Evolutionary conservation across 2,888 invertebrate species (phyloP).

Genomic region (Belgica antarctica): DNA sequence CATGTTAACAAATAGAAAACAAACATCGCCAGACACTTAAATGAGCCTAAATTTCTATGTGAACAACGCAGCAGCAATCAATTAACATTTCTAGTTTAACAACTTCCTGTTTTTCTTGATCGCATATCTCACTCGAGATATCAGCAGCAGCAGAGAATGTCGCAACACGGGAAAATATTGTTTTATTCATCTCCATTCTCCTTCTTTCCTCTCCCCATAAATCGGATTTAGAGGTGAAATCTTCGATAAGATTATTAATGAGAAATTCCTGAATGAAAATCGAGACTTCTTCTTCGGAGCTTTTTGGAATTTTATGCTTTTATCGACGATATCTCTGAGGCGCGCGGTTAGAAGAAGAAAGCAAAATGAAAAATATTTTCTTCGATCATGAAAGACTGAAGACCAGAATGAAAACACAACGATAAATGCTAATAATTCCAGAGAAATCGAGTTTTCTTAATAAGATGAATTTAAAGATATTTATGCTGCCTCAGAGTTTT

Average conservation of each 20-base stretch:
- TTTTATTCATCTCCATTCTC: conserved; percentile 19
- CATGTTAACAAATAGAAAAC: no score
- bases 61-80: neutral
- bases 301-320: conserved; percentile 1
- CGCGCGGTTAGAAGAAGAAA: neutral
- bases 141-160: conserved; percentile 8
- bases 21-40: conserved; percentile 7
- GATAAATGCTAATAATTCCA: conserved; percentile 42
- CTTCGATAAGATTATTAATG: conserved; percentile 20
- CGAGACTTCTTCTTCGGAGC: neutral
- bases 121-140: neutral
- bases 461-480: conserved; percentile 43
- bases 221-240: conserved; percentile 23
- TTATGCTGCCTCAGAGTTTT: conserved; percentile 40
- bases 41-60: neutral
- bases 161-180: neutral
- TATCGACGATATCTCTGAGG: conserved; percentile 6
- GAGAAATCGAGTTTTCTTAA: conserved; percentile 43
- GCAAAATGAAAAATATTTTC: conserved; percentile 7
- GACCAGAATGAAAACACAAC: conserved; percentile 15
- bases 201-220: conserved; percentile 8
- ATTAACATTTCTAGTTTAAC: neutral
- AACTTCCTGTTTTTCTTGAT: neutral
- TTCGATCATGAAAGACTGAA: neutral
- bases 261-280: conserved; percentile 17